Conservation (phyloP, 2,113 vertebrate species). For the Tonatia bakeri region DNA sequence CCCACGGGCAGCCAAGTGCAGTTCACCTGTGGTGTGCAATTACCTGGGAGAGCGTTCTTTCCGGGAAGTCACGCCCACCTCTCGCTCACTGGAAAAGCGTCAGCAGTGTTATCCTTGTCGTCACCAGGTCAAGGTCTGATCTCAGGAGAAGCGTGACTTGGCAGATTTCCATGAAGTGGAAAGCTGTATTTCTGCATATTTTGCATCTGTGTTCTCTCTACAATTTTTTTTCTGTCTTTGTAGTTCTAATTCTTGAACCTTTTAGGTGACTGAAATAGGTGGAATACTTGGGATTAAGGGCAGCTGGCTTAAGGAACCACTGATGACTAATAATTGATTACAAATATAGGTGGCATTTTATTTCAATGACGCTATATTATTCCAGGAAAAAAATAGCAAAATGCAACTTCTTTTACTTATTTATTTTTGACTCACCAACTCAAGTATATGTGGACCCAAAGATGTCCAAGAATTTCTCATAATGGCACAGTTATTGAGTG, state of each 20-base stretch:
- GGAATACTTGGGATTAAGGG: not conserved
- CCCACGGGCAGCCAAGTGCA: conserved; percentile 31
- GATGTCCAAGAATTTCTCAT: not conserved
- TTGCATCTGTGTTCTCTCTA: not conserved
- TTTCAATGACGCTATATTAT: conserved; percentile 25
- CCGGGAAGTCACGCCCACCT: conserved; percentile 10
- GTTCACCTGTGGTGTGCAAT: not conserved
- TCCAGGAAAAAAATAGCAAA: conserved; percentile 6
- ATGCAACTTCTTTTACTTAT: conserved; percentile 5
- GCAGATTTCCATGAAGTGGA: not conserved
- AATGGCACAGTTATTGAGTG: not conserved
- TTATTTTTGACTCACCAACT: not conserved
- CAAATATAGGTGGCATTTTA: conserved; percentile 13
- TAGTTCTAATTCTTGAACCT: not conserved
- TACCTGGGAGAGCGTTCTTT: conserved; percentile 41
- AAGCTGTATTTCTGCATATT: not conserved
- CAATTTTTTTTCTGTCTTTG: not conserved
- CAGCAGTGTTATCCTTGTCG: not conserved
- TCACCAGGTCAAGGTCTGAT: not conserved
- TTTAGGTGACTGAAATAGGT: not conserved
- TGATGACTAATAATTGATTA: conserved; percentile 12
- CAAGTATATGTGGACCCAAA: not conserved
- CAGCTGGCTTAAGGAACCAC: not conserved
- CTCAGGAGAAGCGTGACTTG: conserved; percentile 3
- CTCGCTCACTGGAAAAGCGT: not conserved